A percentile compares a stretch with the other conserved stretches of the same genome.
Conservation (phyloP, 2,113 vertebrate species). For the Drymodes brunneopygia region DNA sequence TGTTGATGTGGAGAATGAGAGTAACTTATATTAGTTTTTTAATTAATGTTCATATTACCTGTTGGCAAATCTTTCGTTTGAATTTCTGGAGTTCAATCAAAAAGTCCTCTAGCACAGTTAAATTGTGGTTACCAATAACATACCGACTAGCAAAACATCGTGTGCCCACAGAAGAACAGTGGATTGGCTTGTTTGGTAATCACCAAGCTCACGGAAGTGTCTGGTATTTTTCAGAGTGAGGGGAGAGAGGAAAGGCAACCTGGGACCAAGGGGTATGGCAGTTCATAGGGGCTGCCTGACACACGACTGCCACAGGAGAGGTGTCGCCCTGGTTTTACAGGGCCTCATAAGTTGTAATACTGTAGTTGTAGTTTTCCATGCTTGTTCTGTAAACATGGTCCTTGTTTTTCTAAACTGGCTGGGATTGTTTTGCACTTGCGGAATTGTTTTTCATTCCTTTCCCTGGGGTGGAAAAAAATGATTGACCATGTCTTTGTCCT, state of each 20-base stretch:
- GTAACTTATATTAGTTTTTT: slow-evolving; percentile 13
- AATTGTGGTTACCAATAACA: background rate
- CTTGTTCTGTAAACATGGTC: no score
- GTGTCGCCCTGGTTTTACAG: no score
- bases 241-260: background rate
- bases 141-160: background rate
- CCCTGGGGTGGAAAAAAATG: no score
- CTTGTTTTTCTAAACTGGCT: no score
- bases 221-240: background rate
- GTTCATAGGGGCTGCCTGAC: background rate
- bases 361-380: no score
- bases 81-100: background rate
- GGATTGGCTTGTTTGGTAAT: background rate
- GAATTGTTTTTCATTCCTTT: no score
- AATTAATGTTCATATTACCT: slow-evolving; percentile 15
- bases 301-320: fast-evolving
- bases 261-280: fast-evolving
- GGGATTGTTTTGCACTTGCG: no score
- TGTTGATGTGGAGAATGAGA: background rate
- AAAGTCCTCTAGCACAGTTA: background rate
- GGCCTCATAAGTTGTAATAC: no score
- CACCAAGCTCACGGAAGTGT: background rate
- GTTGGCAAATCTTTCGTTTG: background rate
- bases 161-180: background rate
- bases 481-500: no score